Evolutionary conservation across 2,113 vertebrate genomes (phyloP).

Genomic region (Rhea americana): DNA sequence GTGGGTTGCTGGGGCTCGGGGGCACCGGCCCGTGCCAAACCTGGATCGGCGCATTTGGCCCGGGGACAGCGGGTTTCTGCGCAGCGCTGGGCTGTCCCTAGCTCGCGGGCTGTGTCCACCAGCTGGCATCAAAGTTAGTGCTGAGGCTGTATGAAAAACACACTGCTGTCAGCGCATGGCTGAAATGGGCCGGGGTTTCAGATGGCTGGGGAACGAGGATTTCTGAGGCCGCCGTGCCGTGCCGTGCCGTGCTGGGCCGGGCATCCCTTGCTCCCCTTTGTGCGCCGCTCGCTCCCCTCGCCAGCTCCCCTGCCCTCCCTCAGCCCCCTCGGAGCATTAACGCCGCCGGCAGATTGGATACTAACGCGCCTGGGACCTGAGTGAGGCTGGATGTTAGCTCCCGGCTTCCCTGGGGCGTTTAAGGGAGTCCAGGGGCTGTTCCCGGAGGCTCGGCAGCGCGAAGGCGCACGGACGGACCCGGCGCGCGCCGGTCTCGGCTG

Average conservation of each 20-base stretch:
- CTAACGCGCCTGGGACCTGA: conserved; percentile 81
- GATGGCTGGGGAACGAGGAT: conserved; percentile 7
- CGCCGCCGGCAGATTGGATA: conserved; percentile 76
- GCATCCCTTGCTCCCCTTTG: conserved; percentile 44
- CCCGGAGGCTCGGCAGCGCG: neutral
- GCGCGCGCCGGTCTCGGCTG: neutral
- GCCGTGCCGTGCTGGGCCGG: fast-evolving
- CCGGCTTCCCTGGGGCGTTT: conserved; percentile 64
- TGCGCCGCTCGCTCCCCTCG: conserved; percentile 27
- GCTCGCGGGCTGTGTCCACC: neutral
- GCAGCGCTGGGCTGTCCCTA: neutral
- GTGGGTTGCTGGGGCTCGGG: neutral
- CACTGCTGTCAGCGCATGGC: neutral
- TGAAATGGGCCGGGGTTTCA: conserved; percentile 9
- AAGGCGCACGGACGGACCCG: fast-evolving
- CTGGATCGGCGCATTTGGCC: neutral
- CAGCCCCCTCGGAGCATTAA: conserved; percentile 74
- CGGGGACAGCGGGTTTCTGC: neutral
- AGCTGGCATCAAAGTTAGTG: neutral
- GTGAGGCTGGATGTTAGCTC: conserved; percentile 77
- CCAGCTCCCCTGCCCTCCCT: conserved; percentile 60
- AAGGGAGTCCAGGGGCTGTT: conserved; percentile 61
- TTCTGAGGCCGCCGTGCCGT: neutral
- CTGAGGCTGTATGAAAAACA: neutral
- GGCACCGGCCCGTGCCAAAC: neutral